phyloP scores from a whole-genome alignment of 2,888 invertebrate genomes.

The Beris morrisii region DNA sequence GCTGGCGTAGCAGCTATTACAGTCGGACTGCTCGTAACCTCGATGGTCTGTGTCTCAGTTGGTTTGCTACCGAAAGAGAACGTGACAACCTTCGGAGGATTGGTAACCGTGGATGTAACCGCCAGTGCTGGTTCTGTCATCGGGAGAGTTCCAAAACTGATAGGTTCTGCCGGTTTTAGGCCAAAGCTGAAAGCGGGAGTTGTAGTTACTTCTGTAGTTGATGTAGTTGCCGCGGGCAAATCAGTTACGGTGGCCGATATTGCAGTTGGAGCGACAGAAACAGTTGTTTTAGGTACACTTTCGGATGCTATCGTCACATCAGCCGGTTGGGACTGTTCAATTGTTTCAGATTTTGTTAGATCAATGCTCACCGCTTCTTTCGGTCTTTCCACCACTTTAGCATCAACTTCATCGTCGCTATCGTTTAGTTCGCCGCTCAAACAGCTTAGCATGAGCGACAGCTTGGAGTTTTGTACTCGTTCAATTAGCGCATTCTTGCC shows the following conservation, averaged over 20 bases:
- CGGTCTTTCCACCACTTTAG: not conserved
- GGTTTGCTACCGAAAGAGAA: not conserved
- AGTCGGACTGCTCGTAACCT: not conserved
- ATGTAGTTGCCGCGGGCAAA: not conserved
- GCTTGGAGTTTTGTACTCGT: conserved; percentile 51
- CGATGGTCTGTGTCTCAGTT: too few species aligned
- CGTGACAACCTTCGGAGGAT: not conserved
- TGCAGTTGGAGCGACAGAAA: not conserved
- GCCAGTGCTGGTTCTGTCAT: not conserved
- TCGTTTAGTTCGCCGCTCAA: conserved; percentile 52
- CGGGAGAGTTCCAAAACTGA: not conserved
- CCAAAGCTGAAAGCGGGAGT: conserved; percentile 24
- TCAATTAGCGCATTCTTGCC: conserved; percentile 46
- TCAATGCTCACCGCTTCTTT: not conserved
- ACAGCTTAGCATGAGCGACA: conserved; percentile 53
- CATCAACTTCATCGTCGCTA: conserved; percentile 37
- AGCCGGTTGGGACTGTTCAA: not conserved
- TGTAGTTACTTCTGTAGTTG: not conserved
- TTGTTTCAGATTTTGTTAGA: not conserved
- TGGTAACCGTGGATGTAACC: not conserved
- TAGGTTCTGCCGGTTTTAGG: not conserved
- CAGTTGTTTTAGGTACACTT: not conserved
- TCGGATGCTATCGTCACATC: not conserved
- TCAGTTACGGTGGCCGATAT: conserved; percentile 19
- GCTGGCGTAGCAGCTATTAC: conserved; percentile 2